Evolutionary conservation across 2,797 vertebrate species (phyloP).

Genomic region (Acrocephalus scirpaceus): DNA sequence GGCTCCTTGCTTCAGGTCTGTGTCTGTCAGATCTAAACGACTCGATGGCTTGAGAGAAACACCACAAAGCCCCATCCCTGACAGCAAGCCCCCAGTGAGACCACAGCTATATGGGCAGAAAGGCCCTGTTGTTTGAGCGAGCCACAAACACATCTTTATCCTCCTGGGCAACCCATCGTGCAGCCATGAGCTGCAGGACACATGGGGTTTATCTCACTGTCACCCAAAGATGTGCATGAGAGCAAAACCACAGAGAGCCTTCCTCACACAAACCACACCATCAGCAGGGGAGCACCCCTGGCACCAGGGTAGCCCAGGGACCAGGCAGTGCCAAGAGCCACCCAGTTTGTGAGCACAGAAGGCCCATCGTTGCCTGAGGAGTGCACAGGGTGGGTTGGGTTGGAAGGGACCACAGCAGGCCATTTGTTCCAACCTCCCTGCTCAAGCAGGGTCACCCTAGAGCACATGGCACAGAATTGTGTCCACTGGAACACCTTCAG

Average conservation of each 20-base stretch:
- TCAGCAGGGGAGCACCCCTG: not conserved
- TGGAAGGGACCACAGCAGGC: not conserved
- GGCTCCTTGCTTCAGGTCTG: rapidly evolving
- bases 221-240: not conserved
- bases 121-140: not conserved
- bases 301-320: not conserved
- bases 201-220: rapidly evolving
- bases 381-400: rapidly evolving
- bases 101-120: not conserved
- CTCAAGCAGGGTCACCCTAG: not conserved
- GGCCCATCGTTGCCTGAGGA: rapidly evolving
- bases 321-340: rapidly evolving
- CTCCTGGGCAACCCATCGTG: rapidly evolving
- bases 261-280: rapidly evolving
- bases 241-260: rapidly evolving
- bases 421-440: not conserved
- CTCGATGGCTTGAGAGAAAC: not conserved
- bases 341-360: rapidly evolving
- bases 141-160: not conserved
- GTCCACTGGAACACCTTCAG: not conserved
- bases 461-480: not conserved
- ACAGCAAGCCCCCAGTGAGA: not conserved
- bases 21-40: not conserved
- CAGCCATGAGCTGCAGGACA: not conserved
- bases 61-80: not conserved